Evolutionary conservation across 2,113 vertebrate species (phyloP).

Genomic region (Neomonachus schauinslandi): DNA sequence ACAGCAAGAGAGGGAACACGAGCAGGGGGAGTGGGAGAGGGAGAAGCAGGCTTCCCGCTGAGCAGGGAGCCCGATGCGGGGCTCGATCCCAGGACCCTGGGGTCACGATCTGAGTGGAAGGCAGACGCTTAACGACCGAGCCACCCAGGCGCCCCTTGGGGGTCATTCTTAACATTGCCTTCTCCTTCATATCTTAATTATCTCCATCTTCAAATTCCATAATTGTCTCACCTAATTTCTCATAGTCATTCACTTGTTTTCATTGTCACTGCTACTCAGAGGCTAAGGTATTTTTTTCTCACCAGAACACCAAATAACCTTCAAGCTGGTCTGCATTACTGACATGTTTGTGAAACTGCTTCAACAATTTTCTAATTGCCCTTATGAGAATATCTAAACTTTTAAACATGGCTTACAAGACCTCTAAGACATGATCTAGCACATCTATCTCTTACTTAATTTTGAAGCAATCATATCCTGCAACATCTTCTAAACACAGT

Average conservation of each 20-base stretch:
- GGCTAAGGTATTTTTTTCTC: background rate
- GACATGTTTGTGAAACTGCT: background rate
- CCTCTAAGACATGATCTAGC: background rate
- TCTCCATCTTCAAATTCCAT: background rate
- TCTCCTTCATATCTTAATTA: conserved; percentile 8
- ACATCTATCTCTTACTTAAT: background rate
- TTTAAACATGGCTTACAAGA: background rate
- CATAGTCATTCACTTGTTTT: background rate
- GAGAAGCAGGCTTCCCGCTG: no score
- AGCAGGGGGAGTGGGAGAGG: no score
- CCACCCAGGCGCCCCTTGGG: no score
- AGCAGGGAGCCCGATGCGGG: no score
- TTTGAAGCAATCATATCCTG: background rate
- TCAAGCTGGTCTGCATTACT: background rate
- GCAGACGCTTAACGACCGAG: no score
- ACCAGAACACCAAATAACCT: background rate
- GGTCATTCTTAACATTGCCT: background rate
- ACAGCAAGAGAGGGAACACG: no score
- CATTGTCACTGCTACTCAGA: background rate
- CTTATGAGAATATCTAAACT: background rate
- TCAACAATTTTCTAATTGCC: background rate
- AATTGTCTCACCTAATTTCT: background rate
- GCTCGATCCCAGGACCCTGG: no score
- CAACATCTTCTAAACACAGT: background rate
- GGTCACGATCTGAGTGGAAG: no score